These are phyloP conservation scores for Chaetophractus vellerosus DNA, from an alignment of 2,797 vertebrate species.

Conservation along the genomic window DNA sequence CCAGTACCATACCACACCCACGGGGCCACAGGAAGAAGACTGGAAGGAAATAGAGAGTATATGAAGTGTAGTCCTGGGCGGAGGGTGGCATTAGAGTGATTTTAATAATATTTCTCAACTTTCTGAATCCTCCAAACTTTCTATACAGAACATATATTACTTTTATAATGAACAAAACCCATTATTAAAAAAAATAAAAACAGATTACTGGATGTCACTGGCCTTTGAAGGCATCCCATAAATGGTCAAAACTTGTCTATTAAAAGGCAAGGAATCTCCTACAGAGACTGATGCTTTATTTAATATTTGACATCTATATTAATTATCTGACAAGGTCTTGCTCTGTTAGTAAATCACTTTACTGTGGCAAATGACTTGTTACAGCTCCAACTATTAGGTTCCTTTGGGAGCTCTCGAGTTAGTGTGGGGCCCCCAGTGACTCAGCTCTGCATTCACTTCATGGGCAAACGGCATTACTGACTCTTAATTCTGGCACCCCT, in stretches of 20 bases:
- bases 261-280: neutral
- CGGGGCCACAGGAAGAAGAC: neutral
- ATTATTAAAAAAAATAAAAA: neutral
- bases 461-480: neutral
- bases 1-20: rapidly evolving
- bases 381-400: neutral
- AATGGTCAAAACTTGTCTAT: neutral
- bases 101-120: conserved; percentile 26
- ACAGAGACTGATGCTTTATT: neutral
- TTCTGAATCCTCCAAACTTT: neutral
- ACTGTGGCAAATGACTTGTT: neutral
- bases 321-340: neutral
- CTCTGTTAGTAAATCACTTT: neutral
- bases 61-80: neutral
- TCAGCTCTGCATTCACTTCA: no score
- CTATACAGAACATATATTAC: neutral
- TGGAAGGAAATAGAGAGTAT: neutral
- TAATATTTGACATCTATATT: neutral
- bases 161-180: conserved; percentile 40
- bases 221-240: neutral
- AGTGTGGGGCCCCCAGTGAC: rapidly evolving
- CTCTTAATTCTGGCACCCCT: rapidly evolving
- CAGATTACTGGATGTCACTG: neutral
- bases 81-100: neutral
- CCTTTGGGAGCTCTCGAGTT: neutral